A percentile compares a stretch with the other conserved stretches of the same genome.
These are phyloP conservation scores for Diaperis boleti DNA, from an alignment of 2,888 invertebrate genomes.

Conservation along the genomic window DNA sequence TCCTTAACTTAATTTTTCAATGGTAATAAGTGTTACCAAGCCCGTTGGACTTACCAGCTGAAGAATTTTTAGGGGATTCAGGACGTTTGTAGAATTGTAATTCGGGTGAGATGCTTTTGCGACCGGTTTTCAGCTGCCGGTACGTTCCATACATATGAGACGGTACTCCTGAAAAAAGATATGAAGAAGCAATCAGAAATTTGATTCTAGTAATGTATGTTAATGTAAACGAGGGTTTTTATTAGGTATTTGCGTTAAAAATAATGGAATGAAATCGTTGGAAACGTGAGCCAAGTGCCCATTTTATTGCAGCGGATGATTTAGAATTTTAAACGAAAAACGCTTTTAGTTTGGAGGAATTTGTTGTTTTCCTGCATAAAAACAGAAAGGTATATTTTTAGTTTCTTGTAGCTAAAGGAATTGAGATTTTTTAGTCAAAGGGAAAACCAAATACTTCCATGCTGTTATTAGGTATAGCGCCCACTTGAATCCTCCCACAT, in stretches of 20 bases:
- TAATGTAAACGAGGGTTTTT: slow-evolving; percentile 6
- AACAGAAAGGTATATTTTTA: no score
- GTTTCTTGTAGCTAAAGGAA: background rate
- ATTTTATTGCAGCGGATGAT: no score
- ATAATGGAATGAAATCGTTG: background rate
- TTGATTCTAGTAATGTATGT: slow-evolving; percentile 1
- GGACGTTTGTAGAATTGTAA: slow-evolving; percentile 58
- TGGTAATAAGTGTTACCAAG: slow-evolving; percentile 49
- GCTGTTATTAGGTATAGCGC: slow-evolving; percentile 29
- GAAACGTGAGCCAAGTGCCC: background rate
- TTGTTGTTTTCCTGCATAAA: no score
- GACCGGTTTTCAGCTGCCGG: slow-evolving; percentile 63
- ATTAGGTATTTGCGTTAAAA: slow-evolving; percentile 2
- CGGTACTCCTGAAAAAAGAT: slow-evolving; percentile 62
- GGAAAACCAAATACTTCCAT: slow-evolving; percentile 23
- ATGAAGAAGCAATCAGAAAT: no score
- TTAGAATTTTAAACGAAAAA: no score
- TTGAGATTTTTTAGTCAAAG: slow-evolving; percentile 17
- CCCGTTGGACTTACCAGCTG: slow-evolving; percentile 61
- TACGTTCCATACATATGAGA: slow-evolving; percentile 68
- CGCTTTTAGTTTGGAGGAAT: no score
- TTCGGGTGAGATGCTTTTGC: slow-evolving; percentile 57
- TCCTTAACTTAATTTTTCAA: slow-evolving; percentile 7
- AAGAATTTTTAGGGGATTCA: slow-evolving; percentile 53
- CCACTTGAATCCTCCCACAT: slow-evolving; percentile 43